phyloP scores from a whole-genome alignment of 2,888 invertebrate genomes.

The Microchrysa polita region DNA sequence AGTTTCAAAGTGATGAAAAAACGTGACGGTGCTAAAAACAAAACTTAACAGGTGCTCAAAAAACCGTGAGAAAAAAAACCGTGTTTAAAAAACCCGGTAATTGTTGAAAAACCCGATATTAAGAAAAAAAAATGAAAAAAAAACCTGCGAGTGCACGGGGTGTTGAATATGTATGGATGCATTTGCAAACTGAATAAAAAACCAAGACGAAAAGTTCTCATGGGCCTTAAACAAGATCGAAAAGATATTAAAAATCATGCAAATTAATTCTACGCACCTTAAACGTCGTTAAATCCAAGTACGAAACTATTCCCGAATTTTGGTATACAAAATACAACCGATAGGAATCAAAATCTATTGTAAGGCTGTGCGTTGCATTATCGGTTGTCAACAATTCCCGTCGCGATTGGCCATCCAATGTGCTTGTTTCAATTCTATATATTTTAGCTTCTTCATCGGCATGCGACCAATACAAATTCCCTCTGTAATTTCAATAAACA shows the following conservation, averaged over 20 bases:
- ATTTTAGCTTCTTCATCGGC: slow-evolving; percentile 60
- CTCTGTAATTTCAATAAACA: slow-evolving; percentile 59
- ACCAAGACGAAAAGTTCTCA: no score
- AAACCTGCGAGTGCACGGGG: no score
- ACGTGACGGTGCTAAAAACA: no score
- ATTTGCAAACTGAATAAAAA: no score
- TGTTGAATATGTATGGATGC: no score
- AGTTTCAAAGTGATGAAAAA: no score
- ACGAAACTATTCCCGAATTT: slow-evolving; percentile 69
- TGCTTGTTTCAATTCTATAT: slow-evolving; percentile 69
- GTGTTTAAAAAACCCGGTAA: no score
- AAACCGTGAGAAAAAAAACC: no score
- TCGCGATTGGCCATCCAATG: slow-evolving; percentile 73
- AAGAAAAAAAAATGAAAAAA: no score
- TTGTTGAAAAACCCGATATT: no score
- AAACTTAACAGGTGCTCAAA: no score
- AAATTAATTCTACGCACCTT: slow-evolving; percentile 52
- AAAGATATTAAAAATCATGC: background rate
- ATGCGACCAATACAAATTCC: slow-evolving; percentile 70
- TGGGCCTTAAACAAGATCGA: background rate
- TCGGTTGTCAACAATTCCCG: slow-evolving; percentile 56
- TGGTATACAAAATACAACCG: slow-evolving; percentile 79
- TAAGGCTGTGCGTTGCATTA: slow-evolving; percentile 67
- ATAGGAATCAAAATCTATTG: slow-evolving; percentile 69
- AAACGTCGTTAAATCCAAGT: slow-evolving; percentile 67